Evolutionary conservation across 2,113 vertebrate species (phyloP).

Genomic region (Egretta garzetta): DNA sequence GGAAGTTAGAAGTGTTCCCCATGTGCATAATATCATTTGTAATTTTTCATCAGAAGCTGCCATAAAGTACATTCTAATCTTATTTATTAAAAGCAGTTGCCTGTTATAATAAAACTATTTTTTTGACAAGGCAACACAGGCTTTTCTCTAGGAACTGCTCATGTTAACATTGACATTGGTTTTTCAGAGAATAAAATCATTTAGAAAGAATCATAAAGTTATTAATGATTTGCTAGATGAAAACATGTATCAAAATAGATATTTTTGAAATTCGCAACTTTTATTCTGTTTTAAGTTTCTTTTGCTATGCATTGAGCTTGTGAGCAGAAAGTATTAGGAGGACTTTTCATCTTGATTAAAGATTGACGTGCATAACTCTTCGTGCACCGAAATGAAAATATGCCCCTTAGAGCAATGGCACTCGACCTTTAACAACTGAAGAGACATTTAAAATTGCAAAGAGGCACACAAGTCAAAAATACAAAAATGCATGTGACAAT

Average conservation of each 20-base stretch:
- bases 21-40: not conserved
- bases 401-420: not conserved
- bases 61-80: conserved; percentile 38
- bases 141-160: conserved; percentile 14
- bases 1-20: not conserved
- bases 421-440: conserved; percentile 10
- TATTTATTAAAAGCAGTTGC: conserved; percentile 48
- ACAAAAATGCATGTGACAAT: not conserved
- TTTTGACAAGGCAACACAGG: not conserved
- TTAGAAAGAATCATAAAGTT: conserved; percentile 9
- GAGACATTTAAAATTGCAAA: conserved; percentile 39
- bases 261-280: not conserved
- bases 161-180: conserved; percentile 17
- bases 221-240: conserved; percentile 39
- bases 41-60: conserved; percentile 41
- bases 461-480: conserved; percentile 23
- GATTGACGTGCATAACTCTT: conserved; percentile 21
- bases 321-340: conserved; percentile 3
- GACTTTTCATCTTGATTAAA: conserved; percentile 59
- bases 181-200: conserved; percentile 33
- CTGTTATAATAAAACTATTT: conserved; percentile 14
- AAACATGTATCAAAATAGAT: not conserved
- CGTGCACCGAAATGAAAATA: not conserved
- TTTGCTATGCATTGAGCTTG: not conserved
- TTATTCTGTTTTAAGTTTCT: conserved; percentile 19